Evolutionary conservation across 1,140 invertebrate species (phyloP), one percentile per base, ranked within the genome.

Genomic region (Portunus trituberculatus): DNA sequence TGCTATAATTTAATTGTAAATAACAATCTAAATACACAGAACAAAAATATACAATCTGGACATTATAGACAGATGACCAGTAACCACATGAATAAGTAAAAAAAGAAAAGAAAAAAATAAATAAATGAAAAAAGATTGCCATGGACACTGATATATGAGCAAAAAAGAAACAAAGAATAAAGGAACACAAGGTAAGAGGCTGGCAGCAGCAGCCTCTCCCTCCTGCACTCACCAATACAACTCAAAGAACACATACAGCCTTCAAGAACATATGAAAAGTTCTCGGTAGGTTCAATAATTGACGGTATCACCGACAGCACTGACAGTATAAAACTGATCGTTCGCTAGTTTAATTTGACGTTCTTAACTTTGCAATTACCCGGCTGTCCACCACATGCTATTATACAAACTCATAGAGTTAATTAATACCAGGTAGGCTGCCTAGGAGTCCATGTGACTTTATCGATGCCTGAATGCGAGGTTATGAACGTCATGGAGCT

Each of bases 1-100:
- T 93, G 95, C 95, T 95, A 95, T 95, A 93, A 95, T 95, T 95
- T 95, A 95, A 95, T 95, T 93, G 84, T 95, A 95, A 95, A 95
- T 95, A 95, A 95, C 95, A 95, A 95, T 95, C 95, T 95, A 95
- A 95, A 92, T 95, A 95, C 95, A 95, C 87, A 86, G 95, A 95
- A 95, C 95, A 95, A 95, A 95, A 95, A 95, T 95, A 95, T 95
- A 95, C 95, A 95, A 95, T 95, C 95, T 95, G 95, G 95, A 95
- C 95, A 95, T 95, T 95, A 95, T 93, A 95, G 95, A 95, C 95
- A 95, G 83, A 93, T 52, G 95, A 90, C 95, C 95, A 95, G 95
- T 95, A 95, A 95, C 94, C 94, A 95, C 94, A 93, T 95, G 82
- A 95, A 95, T 95, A 93, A 93, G 87, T 88, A 76, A 93, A 95